These are phyloP conservation scores for Lipophrys pholis DNA, from an alignment of 2,113 vertebrate genomes.

Conservation along the genomic window DNA sequence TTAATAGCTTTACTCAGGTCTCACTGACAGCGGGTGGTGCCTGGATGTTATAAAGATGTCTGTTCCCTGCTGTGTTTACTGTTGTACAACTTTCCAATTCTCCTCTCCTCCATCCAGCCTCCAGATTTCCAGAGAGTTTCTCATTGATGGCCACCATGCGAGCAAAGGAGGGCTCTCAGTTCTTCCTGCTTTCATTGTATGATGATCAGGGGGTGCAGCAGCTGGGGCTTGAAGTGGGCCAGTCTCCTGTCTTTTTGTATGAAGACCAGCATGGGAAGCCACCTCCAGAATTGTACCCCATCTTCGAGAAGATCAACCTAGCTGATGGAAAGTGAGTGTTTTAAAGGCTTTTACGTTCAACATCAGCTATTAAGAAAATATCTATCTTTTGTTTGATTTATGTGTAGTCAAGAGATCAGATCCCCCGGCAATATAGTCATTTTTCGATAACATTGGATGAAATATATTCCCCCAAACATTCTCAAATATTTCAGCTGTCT, in stretches of 20 bases:
- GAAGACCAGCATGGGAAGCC: conserved; percentile 86
- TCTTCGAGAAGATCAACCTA: conserved; percentile 87
- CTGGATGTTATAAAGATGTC: conserved; percentile 48
- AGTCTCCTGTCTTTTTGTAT: conserved; percentile 86
- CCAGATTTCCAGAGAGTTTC: conserved; percentile 88
- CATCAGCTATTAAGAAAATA: background rate
- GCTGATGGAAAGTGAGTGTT: conserved; percentile 90
- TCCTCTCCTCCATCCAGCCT: conserved; percentile 79
- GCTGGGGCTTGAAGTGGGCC: conserved; percentile 89
- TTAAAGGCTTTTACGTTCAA: background rate
- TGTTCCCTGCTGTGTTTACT: conserved; percentile 34
- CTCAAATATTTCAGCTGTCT: background rate
- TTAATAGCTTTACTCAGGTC: conserved; percentile 55
- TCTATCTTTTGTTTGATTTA: background rate
- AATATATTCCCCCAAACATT: conserved; percentile 6
- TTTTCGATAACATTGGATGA: background rate
- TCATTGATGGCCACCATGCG: conserved; percentile 88
- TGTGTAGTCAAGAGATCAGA: background rate
- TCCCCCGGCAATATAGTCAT: conserved; percentile 2
- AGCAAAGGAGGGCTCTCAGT: conserved; percentile 82
- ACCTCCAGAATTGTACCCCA: conserved; percentile 82
- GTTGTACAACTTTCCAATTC: conserved; percentile 37
- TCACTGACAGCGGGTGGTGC: conserved; percentile 32
- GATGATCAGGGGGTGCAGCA: conserved; percentile 87
- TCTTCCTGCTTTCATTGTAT: conserved; percentile 89